These are phyloP conservation scores for Ophonus ardosiacus DNA, from an alignment of 2,888 invertebrate species.

Conservation along the genomic window DNA sequence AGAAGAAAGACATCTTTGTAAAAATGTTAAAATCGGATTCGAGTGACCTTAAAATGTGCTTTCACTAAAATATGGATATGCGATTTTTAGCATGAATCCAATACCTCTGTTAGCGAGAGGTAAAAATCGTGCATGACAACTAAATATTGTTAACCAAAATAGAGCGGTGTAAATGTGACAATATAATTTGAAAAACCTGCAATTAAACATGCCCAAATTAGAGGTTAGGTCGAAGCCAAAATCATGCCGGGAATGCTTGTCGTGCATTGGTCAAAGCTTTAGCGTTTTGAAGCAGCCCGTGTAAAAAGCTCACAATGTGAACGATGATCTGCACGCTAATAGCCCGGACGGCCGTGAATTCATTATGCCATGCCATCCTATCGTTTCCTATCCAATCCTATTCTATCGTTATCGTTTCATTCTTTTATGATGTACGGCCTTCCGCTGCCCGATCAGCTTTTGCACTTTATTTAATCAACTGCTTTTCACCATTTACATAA, in stretches of 20 bases:
- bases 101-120: too few relatives aligned
- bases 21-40: too few relatives aligned
- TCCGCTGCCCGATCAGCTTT: conserved; percentile 5
- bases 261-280: not conserved
- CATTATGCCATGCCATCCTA: not conserved
- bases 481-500: conserved; percentile 21
- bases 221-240: not conserved
- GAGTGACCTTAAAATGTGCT: too few relatives aligned
- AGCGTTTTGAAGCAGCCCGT: not conserved
- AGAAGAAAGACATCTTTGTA: too few relatives aligned
- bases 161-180: not conserved
- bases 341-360: conserved; percentile 1
- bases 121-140: too few relatives aligned
- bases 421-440: conserved; percentile 29
- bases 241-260: not conserved
- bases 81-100: too few relatives aligned
- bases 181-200: not conserved
- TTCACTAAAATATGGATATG: too few relatives aligned
- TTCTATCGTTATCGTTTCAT: not conserved
- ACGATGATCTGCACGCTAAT: conserved; percentile 27
- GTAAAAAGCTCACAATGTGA: conserved; percentile 4
- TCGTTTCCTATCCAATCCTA: not conserved
- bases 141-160: not conserved
- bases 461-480: conserved; percentile 37
- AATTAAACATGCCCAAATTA: not conserved